Conservation (phyloP, 2,797 vertebrate species). For the Cuculus canorus region DNA sequence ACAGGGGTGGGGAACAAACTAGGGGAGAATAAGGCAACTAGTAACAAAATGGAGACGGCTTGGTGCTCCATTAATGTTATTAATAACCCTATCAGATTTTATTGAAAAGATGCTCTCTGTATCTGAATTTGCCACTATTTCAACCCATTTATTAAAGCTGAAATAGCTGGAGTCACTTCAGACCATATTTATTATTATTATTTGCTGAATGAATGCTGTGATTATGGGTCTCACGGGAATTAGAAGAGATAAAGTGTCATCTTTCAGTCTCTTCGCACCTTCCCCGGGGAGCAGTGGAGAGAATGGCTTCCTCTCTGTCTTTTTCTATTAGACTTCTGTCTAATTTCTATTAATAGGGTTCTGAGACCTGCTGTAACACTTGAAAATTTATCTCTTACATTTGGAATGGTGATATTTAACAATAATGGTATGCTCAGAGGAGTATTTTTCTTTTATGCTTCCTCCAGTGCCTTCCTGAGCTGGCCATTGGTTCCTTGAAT, state of each 20-base stretch:
- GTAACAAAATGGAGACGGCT: constrained; percentile 46
- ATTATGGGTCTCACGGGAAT: constrained; percentile 61
- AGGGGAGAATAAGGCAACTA: constrained; percentile 34
- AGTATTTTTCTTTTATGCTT: constrained; percentile 51
- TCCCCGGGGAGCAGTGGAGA: constrained; percentile 58
- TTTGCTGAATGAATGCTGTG: constrained; percentile 79
- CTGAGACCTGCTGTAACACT: constrained; percentile 58
- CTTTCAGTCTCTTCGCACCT: constrained; percentile 62
- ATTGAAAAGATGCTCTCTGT: constrained; percentile 82
- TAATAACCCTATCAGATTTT: constrained; percentile 83
- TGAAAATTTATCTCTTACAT: constrained; percentile 68
- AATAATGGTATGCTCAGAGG: constrained; percentile 59
- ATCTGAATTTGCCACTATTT: constrained; percentile 81
- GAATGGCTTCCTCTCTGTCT: constrained; percentile 57
- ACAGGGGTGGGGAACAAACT: neutral
- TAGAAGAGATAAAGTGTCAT: constrained; percentile 61
- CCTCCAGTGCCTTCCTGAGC: neutral
- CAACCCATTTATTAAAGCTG: constrained; percentile 81
- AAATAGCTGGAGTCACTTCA: constrained; percentile 79
- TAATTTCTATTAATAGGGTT: constrained; percentile 59
- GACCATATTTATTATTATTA: constrained; percentile 81
- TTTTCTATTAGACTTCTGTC: constrained; percentile 61
- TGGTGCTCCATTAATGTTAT: constrained; percentile 81
- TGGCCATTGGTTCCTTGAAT: constrained; percentile 23
- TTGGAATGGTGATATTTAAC: constrained; percentile 72